Evolutionary conservation across 1,140 invertebrate species (phyloP).

Genomic region (Neoseiulus cucumeris): DNA sequence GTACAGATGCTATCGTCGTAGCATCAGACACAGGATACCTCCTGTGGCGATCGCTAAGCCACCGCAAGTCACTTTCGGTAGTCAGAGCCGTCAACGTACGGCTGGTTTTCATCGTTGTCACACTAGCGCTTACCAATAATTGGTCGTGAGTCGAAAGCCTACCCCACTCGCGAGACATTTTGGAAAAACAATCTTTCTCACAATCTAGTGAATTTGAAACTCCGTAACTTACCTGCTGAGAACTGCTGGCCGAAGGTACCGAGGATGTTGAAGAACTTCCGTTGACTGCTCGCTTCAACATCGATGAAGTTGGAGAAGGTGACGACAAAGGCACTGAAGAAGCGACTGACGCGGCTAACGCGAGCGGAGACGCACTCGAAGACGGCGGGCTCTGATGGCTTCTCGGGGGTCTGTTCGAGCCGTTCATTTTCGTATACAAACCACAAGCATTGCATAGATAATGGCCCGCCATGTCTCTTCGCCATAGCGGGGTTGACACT

Average conservation of each 20-base stretch:
- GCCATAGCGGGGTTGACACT: constrained; percentile 31
- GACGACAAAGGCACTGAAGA: neutral
- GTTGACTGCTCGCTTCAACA: neutral
- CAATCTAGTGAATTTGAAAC: too few species aligned
- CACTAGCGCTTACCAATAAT: too few species aligned
- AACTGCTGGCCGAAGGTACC: neutral
- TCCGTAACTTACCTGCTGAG: neutral
- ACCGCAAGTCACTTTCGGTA: too few species aligned
- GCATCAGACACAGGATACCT: too few species aligned
- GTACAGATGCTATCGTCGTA: too few species aligned
- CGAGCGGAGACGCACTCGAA: neutral
- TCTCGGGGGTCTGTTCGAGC: constrained; percentile 21
- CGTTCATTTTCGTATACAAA: constrained; percentile 8
- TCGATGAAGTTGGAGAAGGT: neutral
- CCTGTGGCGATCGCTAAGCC: too few species aligned
- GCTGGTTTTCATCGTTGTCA: too few species aligned
- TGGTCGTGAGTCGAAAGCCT: too few species aligned
- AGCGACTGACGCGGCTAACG: neutral
- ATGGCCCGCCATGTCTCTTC: constrained; percentile 31
- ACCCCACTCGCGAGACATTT: too few species aligned
- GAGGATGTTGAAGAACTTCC: neutral
- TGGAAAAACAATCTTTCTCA: too few species aligned
- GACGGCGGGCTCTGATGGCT: neutral
- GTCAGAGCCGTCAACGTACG: too few species aligned
- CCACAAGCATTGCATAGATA: constrained; percentile 29